Evolutionary conservation across 92 coral and sea anemone genomes (phyloP), one percentile per base, ranked within the genome.

Genomic region (Hydrozoanthus gracilis): DNA sequence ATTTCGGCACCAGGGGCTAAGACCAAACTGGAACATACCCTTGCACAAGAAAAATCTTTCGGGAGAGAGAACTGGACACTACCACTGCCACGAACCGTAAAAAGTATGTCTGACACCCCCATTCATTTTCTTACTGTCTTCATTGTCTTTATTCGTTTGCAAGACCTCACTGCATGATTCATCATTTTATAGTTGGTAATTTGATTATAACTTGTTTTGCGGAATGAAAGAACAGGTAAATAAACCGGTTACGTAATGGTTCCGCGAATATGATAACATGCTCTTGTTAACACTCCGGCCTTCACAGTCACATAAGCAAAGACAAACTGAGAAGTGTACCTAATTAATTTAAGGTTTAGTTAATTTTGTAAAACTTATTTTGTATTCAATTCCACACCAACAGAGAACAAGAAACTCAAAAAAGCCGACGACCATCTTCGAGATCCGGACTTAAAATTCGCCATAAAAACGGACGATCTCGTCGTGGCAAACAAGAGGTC

Each of bases 401-500:
- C 13, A 74, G 61, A 49, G 10, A 58, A 49, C 58, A 86, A 74
- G 46, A 55, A 86, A 70, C n/a, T 48, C 16, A 54, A 86, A n/a
- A 44, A 13, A 5, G 48, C 11, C 3, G 82, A 14, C 79, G n/a
- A n/a, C n/a, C n/a, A n/a, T n/a, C 62, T 55, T 4, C 27, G 9
- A 15, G 51, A 75, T 18, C 65, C 49, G 4, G 82, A 46, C 5
- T 39, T 70, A 8, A 49, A 4, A 14, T 85, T 85, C 58, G 69
- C 72, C 14, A 6, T 85, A 12, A 55, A 8, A 7, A 56, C 15
- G 7, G 73, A 58, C 0, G 82, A 14, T 49, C 15, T 85, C 15
- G 15, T 68, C 4, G 71, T 9, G 9, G 88, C 88, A 2, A 85
- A 85, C 71, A 58, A 58, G 35, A 35, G 82, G 44, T 67, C 88